Conservation (phyloP, 2,888 invertebrate genomes). For the Drosophila koepferae region DNA sequence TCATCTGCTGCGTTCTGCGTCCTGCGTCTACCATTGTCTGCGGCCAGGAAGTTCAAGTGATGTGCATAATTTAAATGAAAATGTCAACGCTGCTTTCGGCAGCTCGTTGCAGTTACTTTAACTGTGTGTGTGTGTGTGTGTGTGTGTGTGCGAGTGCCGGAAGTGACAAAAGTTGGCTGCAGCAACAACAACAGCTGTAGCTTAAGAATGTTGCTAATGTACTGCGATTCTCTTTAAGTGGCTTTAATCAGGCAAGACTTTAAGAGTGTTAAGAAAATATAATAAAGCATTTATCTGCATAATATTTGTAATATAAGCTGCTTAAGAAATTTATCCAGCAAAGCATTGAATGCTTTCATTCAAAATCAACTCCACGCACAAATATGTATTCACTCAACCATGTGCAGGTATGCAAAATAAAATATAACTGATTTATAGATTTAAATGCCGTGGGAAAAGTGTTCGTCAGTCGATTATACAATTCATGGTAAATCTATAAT, state of each 20-base stretch:
- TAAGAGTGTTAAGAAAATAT: background rate
- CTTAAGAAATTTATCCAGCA: background rate
- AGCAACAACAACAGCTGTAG: constrained; percentile 11
- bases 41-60: constrained; percentile 76
- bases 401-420: background rate
- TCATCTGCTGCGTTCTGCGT: constrained; percentile 26
- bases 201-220: constrained; percentile 35
- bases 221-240: constrained; percentile 40
- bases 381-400: background rate
- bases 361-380: background rate
- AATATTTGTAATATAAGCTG: background rate
- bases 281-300: background rate
- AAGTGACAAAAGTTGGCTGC: constrained; percentile 54
- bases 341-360: too few species aligned
- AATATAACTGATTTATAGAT: background rate
- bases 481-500: background rate
- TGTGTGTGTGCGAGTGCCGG: constrained; percentile 30
- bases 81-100: constrained; percentile 80
- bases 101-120: constrained; percentile 71
- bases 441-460: background rate
- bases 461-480: background rate
- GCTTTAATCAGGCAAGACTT: constrained; percentile 26
- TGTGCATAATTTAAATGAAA: constrained; percentile 82
- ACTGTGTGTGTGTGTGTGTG: constrained; percentile 11
- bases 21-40: constrained; percentile 41